phyloP scores from a whole-genome alignment of 2,888 invertebrate species.

The Sisyra terminalis region DNA sequence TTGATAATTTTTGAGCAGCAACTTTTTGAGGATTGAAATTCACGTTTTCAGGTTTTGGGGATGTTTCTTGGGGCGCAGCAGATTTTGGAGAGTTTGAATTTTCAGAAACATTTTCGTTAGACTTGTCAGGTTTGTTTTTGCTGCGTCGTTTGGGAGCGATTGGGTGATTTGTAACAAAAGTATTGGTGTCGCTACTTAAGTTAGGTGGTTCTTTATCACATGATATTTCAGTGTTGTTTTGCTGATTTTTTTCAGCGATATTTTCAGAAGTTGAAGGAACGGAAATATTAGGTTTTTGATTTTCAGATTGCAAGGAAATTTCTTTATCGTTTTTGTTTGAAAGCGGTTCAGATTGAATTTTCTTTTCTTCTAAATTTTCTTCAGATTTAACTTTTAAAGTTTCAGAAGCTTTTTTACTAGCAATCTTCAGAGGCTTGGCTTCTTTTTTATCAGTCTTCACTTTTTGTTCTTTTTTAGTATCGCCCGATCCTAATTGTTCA shows the following conservation, averaged over 20 bases:
- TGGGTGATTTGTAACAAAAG: too few species aligned
- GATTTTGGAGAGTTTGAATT: too few species aligned
- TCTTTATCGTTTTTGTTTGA: not conserved
- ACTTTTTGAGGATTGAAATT: too few species aligned
- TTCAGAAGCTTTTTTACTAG: not conserved
- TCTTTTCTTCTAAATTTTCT: not conserved
- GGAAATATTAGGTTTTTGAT: too few species aligned
- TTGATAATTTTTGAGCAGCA: too few species aligned
- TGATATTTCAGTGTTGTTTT: too few species aligned
- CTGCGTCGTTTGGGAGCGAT: too few species aligned
- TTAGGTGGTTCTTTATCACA: too few species aligned
- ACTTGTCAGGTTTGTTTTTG: too few species aligned
- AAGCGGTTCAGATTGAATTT: not conserved
- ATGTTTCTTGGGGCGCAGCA: constrained; percentile 15
- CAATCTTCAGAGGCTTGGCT: not conserved
- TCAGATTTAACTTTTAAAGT: not conserved
- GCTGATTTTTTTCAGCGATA: too few species aligned
- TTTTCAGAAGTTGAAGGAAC: too few species aligned
- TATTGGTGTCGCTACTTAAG: too few species aligned
- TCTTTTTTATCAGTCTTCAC: not conserved
- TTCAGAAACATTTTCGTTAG: constrained; percentile 7
- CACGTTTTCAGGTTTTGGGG: constrained; percentile 14
- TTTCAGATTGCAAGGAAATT: not conserved
- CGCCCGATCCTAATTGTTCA: not conserved
- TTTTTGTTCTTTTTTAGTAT: not conserved